Conservation (phyloP, 2,888 invertebrate genomes). For the Agriopis aurantiaria region DNA sequence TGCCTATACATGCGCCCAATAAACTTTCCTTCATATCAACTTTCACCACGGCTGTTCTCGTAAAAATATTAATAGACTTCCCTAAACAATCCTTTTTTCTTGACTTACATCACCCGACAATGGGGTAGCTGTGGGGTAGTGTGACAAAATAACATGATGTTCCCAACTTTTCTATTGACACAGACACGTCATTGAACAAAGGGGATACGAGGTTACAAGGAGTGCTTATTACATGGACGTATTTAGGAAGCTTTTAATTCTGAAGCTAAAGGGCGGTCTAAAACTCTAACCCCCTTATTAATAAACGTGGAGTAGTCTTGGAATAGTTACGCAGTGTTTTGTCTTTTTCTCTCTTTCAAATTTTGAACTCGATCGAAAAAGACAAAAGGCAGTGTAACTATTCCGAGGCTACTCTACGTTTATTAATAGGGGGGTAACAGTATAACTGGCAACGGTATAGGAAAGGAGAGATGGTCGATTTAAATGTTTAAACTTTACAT, state of each 20-base stretch:
- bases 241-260: conserved; percentile 7
- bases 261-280: neutral
- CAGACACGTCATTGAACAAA: conserved; percentile 45
- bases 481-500: too few species aligned
- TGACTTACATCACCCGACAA: conserved; percentile 31
- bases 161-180: conserved; percentile 43
- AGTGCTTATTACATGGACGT: conserved; percentile 41
- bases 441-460: neutral
- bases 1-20: conserved; percentile 2
- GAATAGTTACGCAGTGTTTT: too few species aligned
- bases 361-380: too few species aligned
- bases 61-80: conserved; percentile 37
- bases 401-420: too few species aligned
- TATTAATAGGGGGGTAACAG: too few species aligned
- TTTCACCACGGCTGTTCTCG: conserved; percentile 25
- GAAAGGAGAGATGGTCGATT: neutral
- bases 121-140: conserved; percentile 39
- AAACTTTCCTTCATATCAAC: conserved; percentile 22
- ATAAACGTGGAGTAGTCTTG: too few species aligned
- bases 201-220: conserved; percentile 53
- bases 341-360: too few species aligned
- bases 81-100: conserved; percentile 46
- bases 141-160: conserved; percentile 44
- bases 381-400: too few species aligned
- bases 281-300: too few species aligned